These are phyloP conservation scores for Corythornis madagascariensis DNA, from an alignment of 2,113 vertebrate genomes.

Conservation along the genomic window DNA sequence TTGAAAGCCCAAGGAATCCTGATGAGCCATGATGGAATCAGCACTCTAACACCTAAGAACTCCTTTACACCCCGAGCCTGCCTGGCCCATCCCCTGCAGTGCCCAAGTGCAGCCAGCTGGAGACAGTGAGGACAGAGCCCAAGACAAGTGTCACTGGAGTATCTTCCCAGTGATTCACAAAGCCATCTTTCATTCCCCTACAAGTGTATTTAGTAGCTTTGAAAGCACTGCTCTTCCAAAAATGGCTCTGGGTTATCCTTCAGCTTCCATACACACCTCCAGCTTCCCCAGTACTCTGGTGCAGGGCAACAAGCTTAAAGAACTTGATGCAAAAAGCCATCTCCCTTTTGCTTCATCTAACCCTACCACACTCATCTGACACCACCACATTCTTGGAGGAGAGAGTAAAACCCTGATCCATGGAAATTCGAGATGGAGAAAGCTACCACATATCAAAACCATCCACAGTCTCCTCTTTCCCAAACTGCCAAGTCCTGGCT, in stretches of 20 bases:
- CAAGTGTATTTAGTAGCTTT: background rate
- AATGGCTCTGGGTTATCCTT: background rate
- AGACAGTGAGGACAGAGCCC: background rate
- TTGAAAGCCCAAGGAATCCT: background rate
- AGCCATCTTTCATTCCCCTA: background rate
- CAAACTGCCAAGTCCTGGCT: background rate
- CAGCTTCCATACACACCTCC: background rate
- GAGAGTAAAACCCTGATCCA: background rate
- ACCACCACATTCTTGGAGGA: background rate
- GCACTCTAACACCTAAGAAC: background rate
- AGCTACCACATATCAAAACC: background rate
- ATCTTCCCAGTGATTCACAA: background rate
- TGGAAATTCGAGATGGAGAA: rapidly evolving
- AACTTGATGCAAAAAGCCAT: background rate
- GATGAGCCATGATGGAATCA: background rate
- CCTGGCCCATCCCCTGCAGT: background rate
- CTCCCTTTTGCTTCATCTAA: background rate
- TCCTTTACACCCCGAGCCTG: background rate
- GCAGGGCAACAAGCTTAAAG: background rate
- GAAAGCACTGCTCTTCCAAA: background rate
- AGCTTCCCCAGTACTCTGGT: background rate
- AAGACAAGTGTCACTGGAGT: background rate
- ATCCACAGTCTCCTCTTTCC: background rate
- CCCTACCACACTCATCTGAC: background rate
- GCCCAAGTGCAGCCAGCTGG: background rate